Conservation (phyloP, 2,113 vertebrate genomes). For the Patagioenas fasciata region DNA sequence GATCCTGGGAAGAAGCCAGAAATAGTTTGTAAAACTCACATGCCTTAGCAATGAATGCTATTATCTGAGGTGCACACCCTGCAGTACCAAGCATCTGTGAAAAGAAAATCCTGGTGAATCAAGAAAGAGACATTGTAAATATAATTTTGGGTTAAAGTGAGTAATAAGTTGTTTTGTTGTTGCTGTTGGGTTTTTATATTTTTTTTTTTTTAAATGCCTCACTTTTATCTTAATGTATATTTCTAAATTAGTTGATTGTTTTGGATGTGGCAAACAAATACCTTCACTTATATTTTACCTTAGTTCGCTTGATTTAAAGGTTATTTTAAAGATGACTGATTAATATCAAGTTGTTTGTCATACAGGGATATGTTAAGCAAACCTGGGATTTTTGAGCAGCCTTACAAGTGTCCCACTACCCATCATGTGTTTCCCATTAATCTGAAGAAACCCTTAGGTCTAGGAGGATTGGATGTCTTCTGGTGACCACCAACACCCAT, state of each 20-base stretch:
- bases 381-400: background rate
- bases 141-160: background rate
- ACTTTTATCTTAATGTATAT: background rate
- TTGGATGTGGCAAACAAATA: background rate
- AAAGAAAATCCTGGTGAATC: background rate
- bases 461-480: background rate
- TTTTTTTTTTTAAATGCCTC: background rate
- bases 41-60: background rate
- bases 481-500: background rate
- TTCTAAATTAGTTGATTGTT: background rate
- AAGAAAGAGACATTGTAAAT: background rate
- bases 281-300: background rate
- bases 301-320: background rate
- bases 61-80: background rate
- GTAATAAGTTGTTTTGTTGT: rapidly evolving
- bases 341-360: background rate
- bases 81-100: background rate
- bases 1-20: background rate
- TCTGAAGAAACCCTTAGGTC: background rate
- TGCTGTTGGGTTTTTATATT: background rate
- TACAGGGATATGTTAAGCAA: background rate
- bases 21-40: background rate
- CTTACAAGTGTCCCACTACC: background rate
- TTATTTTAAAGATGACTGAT: background rate
- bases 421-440: background rate